Evolutionary conservation across 2,888 invertebrate species (phyloP).

Genomic region (Graphium colonna): DNA sequence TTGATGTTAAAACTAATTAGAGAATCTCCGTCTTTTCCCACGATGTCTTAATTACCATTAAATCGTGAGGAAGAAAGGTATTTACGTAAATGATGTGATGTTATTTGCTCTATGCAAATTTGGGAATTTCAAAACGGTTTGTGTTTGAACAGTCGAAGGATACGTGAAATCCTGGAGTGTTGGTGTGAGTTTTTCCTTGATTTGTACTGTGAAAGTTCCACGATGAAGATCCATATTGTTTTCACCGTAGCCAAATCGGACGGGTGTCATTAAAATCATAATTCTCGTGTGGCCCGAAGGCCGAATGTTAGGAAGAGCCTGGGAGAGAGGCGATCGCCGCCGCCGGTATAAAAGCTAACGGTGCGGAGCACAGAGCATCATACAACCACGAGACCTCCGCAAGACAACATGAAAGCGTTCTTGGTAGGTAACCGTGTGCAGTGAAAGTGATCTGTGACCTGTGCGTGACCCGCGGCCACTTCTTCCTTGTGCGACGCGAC

Average conservation of each 20-base stretch:
- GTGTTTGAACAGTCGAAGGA: background rate
- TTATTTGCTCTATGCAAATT: too few relatives aligned
- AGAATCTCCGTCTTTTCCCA: background rate
- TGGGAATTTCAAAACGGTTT: too few relatives aligned
- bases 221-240: slow-evolving; percentile 65
- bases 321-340: slow-evolving; percentile 72
- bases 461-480: slow-evolving; percentile 57
- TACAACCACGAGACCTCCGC: slow-evolving; percentile 73
- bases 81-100: background rate
- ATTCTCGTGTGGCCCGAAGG: slow-evolving; percentile 76
- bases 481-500: slow-evolving; percentile 61
- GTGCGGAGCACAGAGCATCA: slow-evolving; percentile 66
- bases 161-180: background rate
- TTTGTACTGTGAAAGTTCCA: slow-evolving; percentile 54
- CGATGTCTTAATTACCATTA: background rate
- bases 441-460: slow-evolving; percentile 76
- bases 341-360: slow-evolving; percentile 66
- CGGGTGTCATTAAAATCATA: slow-evolving; percentile 77
- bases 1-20: too few relatives aligned
- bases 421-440: slow-evolving; percentile 74
- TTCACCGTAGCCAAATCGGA: slow-evolving; percentile 73
- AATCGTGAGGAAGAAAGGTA: background rate
- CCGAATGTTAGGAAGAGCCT: slow-evolving; percentile 76
- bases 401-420: slow-evolving; percentile 77
- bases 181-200: background rate